Evolutionary conservation across 1,140 invertebrate genomes (phyloP).

Genomic region (Octopus bimaculoides): DNA sequence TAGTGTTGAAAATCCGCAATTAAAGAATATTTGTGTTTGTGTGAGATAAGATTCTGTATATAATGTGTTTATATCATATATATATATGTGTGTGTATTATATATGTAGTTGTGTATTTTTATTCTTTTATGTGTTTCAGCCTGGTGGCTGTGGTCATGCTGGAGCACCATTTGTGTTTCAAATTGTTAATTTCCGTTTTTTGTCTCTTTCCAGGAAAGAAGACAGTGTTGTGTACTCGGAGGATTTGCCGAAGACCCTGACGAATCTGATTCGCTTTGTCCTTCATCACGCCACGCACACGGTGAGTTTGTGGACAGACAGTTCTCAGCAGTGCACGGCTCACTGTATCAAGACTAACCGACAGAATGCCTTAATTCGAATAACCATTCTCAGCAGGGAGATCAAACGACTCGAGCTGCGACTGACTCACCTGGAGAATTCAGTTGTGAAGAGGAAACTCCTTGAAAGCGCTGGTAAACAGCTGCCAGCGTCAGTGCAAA

Average conservation of each 20-base stretch:
- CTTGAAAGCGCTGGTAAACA: too few relatives aligned
- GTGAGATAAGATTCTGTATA: too few relatives aligned
- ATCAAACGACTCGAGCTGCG: constrained; percentile 2
- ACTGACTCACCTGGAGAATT: background rate
- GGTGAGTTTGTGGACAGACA: constrained; percentile 30
- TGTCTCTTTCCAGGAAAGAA: constrained; percentile 64
- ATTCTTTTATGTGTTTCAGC: too few relatives aligned
- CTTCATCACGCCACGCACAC: constrained; percentile 53
- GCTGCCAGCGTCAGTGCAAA: too few relatives aligned
- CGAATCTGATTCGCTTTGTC: constrained; percentile 72
- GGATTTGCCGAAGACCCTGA: constrained; percentile 64
- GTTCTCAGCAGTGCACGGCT: constrained; percentile 29
- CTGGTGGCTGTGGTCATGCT: too few relatives aligned
- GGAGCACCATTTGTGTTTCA: background rate
- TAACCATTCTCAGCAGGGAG: constrained; percentile 6
- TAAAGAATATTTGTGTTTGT: too few relatives aligned
- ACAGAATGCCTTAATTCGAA: constrained; percentile 10
- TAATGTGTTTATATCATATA: too few relatives aligned
- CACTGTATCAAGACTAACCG: constrained; percentile 34
- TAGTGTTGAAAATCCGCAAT: too few relatives aligned
- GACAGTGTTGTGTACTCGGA: constrained; percentile 72
- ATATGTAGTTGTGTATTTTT: too few relatives aligned
- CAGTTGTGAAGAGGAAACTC: background rate
- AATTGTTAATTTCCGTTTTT: constrained; percentile 18
- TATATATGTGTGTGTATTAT: too few relatives aligned